Percentiles rank a stretch among this genome's conserved stretches.
These are phyloP conservation scores for Stegostoma tigrinum DNA, from an alignment of 2,113 vertebrate genomes.

Conservation along the genomic window DNA sequence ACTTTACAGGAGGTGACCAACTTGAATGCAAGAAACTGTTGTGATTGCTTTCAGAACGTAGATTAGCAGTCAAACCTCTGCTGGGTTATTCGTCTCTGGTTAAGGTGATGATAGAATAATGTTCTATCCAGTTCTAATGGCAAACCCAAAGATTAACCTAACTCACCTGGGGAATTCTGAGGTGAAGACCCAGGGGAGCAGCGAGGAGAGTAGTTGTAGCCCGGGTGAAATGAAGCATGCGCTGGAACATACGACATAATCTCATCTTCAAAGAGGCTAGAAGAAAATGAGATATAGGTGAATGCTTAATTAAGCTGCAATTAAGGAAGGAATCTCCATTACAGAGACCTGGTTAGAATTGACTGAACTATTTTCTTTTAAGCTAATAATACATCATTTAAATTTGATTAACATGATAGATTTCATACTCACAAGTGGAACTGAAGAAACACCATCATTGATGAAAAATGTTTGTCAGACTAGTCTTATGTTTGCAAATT, in stretches of 20 bases:
- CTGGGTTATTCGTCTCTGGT: neutral
- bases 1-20: neutral
- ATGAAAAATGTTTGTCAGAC: neutral
- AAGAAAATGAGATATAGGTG: slow-evolving; percentile 20
- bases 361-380: neutral
- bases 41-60: neutral
- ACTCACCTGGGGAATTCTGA: slow-evolving; percentile 88
- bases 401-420: neutral
- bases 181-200: slow-evolving; percentile 91
- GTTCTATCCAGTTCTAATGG: neutral
- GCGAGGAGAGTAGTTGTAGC: slow-evolving; percentile 88
- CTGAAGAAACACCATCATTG: neutral
- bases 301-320: neutral
- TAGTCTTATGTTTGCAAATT: neutral
- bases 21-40: neutral
- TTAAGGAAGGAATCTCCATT: neutral
- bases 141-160: neutral
- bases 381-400: neutral
- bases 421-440: neutral
- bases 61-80: neutral
- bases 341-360: neutral
- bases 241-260: slow-evolving; percentile 90
- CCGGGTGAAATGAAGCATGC: slow-evolving; percentile 75
- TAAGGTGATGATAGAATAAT: neutral
- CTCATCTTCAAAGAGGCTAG: slow-evolving; percentile 94